These are phyloP conservation scores for Ophiodon elongatus DNA, from an alignment of 2,113 vertebrate species.

Conservation along the genomic window DNA sequence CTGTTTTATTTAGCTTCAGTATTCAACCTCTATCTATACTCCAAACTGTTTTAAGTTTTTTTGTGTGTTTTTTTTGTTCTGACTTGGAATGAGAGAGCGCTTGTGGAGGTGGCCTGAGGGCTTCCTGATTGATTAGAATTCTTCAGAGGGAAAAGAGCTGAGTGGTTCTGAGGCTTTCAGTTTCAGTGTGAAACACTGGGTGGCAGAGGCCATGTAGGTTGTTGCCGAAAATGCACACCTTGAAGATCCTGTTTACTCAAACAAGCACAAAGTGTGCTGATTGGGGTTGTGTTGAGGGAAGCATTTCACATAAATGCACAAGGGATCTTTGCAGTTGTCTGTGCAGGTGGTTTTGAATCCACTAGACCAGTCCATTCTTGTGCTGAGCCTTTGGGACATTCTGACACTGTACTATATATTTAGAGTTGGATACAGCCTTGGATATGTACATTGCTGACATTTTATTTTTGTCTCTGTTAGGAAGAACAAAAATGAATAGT, in stretches of 20 bases:
- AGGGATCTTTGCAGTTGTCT: conserved; percentile 68
- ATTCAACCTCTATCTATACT: conserved; percentile 60
- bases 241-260: conserved; percentile 59
- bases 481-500: conserved; percentile 18
- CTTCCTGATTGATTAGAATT: conserved; percentile 77
- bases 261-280: conserved; percentile 63
- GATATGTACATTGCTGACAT: conserved; percentile 61
- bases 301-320: conserved; percentile 51
- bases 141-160: conserved; percentile 66
- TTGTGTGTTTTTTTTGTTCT: conserved; percentile 35
- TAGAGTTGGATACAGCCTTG: conserved; percentile 14
- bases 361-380: conserved; percentile 32
- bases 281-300: conserved; percentile 56
- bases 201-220: conserved; percentile 52
- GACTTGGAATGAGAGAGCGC: conserved; percentile 66
- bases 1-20: conserved; percentile 57
- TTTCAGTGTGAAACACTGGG: conserved; percentile 61
- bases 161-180: conserved; percentile 51
- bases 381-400: conserved; percentile 28
- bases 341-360: conserved; percentile 65
- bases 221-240: conserved; percentile 52
- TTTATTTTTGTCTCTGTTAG: conserved; percentile 38
- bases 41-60: conserved; percentile 52
- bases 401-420: conserved; percentile 17
- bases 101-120: conserved; percentile 58